Evolutionary conservation across 2,113 vertebrate genomes (phyloP).

Genomic region (Salvelinus fontinalis): DNA sequence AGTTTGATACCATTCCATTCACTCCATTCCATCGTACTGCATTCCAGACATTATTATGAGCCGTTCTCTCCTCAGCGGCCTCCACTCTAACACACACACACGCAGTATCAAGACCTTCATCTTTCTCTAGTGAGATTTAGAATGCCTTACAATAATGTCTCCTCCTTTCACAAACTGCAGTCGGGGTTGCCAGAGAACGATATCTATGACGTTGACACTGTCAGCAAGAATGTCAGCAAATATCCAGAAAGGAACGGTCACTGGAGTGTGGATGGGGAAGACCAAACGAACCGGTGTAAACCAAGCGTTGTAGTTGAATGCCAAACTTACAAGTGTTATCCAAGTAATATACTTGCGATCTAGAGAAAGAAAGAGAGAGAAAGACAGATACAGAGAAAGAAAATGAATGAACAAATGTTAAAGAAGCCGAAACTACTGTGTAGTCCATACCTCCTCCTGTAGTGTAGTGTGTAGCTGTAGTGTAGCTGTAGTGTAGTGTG

Average conservation of each 20-base stretch:
- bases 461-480: background rate
- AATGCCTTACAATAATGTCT: slow-evolving; percentile 84
- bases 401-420: background rate
- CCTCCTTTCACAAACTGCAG: slow-evolving; percentile 85
- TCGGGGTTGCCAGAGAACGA: slow-evolving; percentile 83
- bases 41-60: no score
- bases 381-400: background rate
- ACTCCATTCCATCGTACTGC: no score
- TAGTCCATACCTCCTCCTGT: background rate
- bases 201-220: slow-evolving; percentile 77
- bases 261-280: slow-evolving; percentile 80
- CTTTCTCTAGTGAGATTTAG: background rate
- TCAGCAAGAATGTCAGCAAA: slow-evolving; percentile 76
- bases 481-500: no score
- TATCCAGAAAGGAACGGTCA: slow-evolving; percentile 72
- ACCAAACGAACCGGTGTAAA: slow-evolving; percentile 77
- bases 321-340: slow-evolving; percentile 77
- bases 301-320: slow-evolving; percentile 91
- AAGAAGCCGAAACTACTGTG: background rate
- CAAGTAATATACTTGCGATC: slow-evolving; percentile 83
- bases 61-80: no score
- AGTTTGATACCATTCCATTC: no score
- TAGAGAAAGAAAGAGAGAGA: slow-evolving; percentile 42
- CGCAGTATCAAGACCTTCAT: background rate
- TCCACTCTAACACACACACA: background rate